Evolutionary conservation across 1,140 invertebrate species (phyloP).

Genomic region (Pseudomyrmex dendroicus): DNA sequence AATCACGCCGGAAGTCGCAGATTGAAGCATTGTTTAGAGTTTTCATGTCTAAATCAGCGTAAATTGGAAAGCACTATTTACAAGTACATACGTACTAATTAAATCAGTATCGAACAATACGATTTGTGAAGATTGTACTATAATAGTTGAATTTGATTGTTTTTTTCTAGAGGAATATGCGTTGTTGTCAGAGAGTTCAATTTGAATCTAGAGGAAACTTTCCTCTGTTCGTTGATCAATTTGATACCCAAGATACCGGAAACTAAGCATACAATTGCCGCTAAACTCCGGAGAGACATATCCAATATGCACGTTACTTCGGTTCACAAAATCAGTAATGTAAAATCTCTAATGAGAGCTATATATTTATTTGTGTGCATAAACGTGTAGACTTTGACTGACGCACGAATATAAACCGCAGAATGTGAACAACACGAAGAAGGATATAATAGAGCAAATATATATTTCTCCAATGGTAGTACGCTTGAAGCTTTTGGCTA

Average conservation of each 20-base stretch:
- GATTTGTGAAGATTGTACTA: neutral
- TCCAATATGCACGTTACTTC: conserved; percentile 74
- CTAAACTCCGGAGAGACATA: conserved; percentile 77
- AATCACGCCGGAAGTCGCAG: conserved; percentile 82
- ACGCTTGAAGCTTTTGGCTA: conserved; percentile 87
- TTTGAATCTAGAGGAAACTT: conserved; percentile 91
- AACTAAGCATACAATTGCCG: conserved; percentile 78
- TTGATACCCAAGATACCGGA: conserved; percentile 75
- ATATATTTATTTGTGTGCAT: neutral
- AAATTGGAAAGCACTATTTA: conserved; percentile 87
- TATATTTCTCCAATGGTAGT: conserved; percentile 90
- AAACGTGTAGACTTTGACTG: neutral
- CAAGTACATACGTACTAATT: conserved; percentile 82
- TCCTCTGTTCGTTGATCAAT: conserved; percentile 84
- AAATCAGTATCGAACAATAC: neutral
- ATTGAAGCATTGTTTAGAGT: conserved; percentile 89
- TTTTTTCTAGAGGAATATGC: conserved; percentile 87
- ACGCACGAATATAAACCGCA: conserved; percentile 29
- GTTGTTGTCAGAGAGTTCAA: conserved; percentile 90
- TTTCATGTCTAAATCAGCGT: conserved; percentile 87
- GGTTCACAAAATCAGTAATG: conserved; percentile 43
- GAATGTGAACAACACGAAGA: conserved; percentile 71
- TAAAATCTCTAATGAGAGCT: conserved; percentile 20
- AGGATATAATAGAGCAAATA: conserved; percentile 87
- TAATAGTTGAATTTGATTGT: conserved; percentile 30